Conservation (phyloP, 2,888 invertebrate genomes). For the Plebejus argus region DNA sequence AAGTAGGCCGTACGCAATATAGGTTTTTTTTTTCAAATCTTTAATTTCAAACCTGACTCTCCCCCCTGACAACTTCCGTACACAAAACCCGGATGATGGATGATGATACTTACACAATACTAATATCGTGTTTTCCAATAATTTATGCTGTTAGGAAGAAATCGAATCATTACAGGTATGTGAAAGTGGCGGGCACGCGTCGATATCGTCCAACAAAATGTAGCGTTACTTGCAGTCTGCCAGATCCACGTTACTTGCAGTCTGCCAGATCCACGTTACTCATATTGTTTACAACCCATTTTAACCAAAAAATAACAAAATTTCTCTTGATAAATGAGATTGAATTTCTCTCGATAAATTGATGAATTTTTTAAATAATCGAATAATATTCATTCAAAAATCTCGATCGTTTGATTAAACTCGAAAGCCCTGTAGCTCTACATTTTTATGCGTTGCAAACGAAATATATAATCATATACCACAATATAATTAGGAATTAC, state of each 20-base stretch:
- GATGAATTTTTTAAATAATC: no score
- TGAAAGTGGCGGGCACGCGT: constrained; percentile 38
- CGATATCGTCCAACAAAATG: constrained; percentile 21
- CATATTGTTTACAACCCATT: constrained; percentile 9
- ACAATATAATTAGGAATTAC: not conserved
- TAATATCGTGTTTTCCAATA: constrained; percentile 31
- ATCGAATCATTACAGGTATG: constrained; percentile 36
- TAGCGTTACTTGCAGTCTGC: not conserved
- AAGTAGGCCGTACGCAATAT: not conserved
- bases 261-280: not conserved
- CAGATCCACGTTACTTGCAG: constrained; percentile 2
- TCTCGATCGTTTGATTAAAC: not conserved
- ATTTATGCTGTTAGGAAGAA: constrained; percentile 33
- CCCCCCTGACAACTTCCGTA: not conserved
- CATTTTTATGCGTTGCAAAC: not conserved
- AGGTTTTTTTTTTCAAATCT: not conserved
- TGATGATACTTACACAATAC: constrained; percentile 31
- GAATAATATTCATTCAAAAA: no score
- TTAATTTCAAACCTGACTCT: not conserved
- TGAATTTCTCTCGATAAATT: no score
- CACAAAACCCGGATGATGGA: constrained; percentile 10
- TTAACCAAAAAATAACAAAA: not conserved
- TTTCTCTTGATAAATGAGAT: not conserved
- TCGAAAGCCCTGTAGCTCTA: not conserved
- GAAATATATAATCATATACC: not conserved